Evolutionary conservation across 2,888 invertebrate genomes (phyloP).

Genomic region (Eupithecia inturbata): DNA sequence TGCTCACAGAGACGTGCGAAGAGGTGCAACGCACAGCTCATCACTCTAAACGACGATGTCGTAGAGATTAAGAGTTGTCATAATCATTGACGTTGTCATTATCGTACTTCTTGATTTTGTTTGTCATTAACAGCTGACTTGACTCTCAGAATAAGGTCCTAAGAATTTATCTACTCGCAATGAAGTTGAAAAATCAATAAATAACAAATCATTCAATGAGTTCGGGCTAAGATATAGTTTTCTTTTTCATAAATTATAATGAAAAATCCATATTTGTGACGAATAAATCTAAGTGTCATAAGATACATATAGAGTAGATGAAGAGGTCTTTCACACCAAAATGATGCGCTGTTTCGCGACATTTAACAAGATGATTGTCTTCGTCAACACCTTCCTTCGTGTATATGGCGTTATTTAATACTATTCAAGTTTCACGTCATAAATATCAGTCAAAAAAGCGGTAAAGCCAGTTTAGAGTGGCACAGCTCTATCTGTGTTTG

Average conservation of each 20-base stretch:
- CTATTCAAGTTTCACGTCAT: not conserved
- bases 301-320: too few relatives aligned
- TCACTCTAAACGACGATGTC: conserved; percentile 59
- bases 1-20: conserved; percentile 58
- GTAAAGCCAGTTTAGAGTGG: not conserved
- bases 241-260: not conserved
- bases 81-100: conserved; percentile 48
- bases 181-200: not conserved
- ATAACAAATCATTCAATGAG: not conserved
- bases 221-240: not conserved
- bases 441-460: not conserved
- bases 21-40: conserved; percentile 59
- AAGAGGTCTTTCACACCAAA: too few relatives aligned
- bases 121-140: not conserved
- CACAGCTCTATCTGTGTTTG: not conserved
- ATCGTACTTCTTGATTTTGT: not conserved
- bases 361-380: too few relatives aligned
- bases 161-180: not conserved
- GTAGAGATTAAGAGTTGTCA: conserved; percentile 56
- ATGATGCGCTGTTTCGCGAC: too few relatives aligned
- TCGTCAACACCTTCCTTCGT: not conserved
- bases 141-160: not conserved
- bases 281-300: too few relatives aligned
- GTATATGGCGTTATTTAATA: not conserved
- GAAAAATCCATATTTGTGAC: too few relatives aligned